phyloP scores from a whole-genome alignment of 1,140 invertebrate genomes.

The Lepidurus arcticus region DNA sequence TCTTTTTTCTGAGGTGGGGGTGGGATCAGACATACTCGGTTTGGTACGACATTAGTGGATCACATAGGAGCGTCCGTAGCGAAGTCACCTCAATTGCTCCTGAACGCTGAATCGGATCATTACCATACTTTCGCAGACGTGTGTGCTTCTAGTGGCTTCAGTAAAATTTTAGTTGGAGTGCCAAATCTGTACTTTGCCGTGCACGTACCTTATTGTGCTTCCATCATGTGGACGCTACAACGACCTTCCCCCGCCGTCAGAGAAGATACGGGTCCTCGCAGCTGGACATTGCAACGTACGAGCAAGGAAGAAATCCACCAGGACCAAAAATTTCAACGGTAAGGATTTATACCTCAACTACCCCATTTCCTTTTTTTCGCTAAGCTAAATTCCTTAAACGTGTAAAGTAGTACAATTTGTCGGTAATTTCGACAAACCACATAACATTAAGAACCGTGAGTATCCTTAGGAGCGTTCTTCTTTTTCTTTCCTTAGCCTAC shows the following conservation, averaged over 20 bases:
- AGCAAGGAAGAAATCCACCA: conserved; percentile 1
- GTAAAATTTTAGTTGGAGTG: neutral
- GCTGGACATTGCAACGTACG: neutral
- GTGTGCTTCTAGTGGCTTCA: neutral
- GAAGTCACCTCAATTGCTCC: neutral
- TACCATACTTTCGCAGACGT: neutral
- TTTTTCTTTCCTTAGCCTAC: neutral
- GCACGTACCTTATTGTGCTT: neutral
- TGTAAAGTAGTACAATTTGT: too few relatives aligned
- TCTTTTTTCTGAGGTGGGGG: neutral
- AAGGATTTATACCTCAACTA: neutral
- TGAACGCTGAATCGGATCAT: neutral
- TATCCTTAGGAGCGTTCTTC: too few relatives aligned
- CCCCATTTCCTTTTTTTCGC: neutral
- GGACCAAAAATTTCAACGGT: neutral
- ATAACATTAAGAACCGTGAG: too few relatives aligned
- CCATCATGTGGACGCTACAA: conserved; percentile 15
- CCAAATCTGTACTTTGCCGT: too few relatives aligned
- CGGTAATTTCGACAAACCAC: too few relatives aligned
- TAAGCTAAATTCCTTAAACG: too few relatives aligned
- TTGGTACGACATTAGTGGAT: neutral
- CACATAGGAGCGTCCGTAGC: neutral
- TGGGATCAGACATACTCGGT: conserved; percentile 6
- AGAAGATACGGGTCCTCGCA: neutral
- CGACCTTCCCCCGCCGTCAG: neutral